Evolutionary conservation across 2,888 invertebrate genomes (phyloP).

Genomic region (Prenolepis imparis): DNA sequence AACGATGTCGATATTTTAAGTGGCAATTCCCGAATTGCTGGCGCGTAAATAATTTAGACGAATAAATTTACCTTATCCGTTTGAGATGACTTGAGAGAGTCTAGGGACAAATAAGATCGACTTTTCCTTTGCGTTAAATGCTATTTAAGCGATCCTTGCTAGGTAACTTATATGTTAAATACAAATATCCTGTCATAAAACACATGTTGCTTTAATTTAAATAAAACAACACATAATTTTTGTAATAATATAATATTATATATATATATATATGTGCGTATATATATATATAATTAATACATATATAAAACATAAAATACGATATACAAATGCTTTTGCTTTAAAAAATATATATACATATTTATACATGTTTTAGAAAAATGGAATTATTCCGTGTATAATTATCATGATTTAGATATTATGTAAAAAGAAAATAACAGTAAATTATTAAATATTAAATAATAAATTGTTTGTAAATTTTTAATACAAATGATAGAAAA

Average conservation of each 20-base stretch:
- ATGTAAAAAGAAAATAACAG: neutral
- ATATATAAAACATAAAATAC: neutral
- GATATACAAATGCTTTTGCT: neutral
- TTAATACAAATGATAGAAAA: neutral
- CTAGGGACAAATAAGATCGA: conserved; percentile 52
- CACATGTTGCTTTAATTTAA: conserved; percentile 31
- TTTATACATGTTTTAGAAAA: neutral
- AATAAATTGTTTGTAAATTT: neutral
- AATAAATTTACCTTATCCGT: conserved; percentile 45
- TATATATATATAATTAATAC: neutral
- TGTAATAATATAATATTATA: neutral
- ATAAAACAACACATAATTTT: neutral
- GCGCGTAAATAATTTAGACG: conserved; percentile 43
- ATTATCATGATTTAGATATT: neutral
- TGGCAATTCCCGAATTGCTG: conserved; percentile 32
- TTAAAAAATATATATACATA: neutral
- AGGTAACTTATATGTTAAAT: conserved; percentile 28
- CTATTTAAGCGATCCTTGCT: conserved; percentile 44
- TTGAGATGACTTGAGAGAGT: conserved; percentile 30
- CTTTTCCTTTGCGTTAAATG: conserved; percentile 60
- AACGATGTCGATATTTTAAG: conserved; percentile 8
- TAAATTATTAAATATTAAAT: conserved; percentile 9
- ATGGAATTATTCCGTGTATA: neutral
- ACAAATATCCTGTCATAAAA: neutral
- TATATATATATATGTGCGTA: neutral